Conservation (phyloP, 53 echinoderm and acorn worm species). For the Echinometra lucunter region DNA sequence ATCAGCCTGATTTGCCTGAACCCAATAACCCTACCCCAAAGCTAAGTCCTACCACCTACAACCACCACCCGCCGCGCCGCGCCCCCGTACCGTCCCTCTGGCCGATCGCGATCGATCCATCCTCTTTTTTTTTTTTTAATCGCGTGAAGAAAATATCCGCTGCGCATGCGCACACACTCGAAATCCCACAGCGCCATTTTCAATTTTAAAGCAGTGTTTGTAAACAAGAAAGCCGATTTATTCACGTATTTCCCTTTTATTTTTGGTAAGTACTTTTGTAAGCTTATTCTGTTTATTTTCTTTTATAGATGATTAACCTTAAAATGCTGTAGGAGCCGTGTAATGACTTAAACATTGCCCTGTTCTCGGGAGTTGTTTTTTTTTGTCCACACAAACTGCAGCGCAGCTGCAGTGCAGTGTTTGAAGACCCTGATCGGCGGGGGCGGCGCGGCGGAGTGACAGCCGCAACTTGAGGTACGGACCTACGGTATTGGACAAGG, state of each 20-base stretch:
- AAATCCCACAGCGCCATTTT: neutral
- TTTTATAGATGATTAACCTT: neutral
- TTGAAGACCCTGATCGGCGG: no score
- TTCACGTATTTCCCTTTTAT: neutral
- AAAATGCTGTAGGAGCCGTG: neutral
- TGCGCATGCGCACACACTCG: slow-evolving; percentile 16
- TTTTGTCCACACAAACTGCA: neutral
- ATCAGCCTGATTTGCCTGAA: no score
- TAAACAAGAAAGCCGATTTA: neutral
- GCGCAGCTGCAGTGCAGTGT: no score
- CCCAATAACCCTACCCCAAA: no score
- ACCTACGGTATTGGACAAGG: no score
- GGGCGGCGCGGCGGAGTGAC: no score
- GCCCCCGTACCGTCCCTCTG: no score
- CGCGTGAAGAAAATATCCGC: neutral
- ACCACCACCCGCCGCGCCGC: no score
- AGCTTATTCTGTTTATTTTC: neutral
- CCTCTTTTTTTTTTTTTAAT: neutral
- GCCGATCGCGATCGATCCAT: no score
- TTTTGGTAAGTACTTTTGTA: neutral
- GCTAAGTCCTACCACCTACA: no score
- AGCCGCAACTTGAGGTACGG: no score
- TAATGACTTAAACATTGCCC: neutral
- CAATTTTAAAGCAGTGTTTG: neutral
- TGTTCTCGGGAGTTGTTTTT: neutral